Conservation (phyloP, 1,140 invertebrate genomes). For the Trachymyrmex septentrionalis region DNA sequence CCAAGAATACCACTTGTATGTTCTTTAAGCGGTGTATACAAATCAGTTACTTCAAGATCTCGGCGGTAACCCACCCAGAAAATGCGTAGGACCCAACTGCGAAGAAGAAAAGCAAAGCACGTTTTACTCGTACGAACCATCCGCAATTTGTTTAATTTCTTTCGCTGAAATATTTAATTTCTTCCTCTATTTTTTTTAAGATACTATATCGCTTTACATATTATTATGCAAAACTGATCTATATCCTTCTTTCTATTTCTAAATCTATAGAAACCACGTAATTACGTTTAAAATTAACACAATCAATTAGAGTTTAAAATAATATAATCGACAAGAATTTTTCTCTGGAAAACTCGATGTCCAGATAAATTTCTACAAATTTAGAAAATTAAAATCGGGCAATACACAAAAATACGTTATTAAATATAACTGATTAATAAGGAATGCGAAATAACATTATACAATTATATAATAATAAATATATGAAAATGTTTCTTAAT, state of each 20-base stretch:
- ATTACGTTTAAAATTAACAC: too few species aligned
- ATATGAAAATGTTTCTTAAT: background rate
- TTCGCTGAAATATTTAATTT: background rate
- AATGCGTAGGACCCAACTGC: conserved; percentile 89
- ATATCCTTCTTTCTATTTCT: too few species aligned
- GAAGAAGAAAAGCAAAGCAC: conserved; percentile 72
- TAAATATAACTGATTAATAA: background rate
- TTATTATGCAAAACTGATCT: background rate
- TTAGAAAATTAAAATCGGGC: background rate
- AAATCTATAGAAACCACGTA: too few species aligned
- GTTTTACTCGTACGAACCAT: conserved; percentile 11
- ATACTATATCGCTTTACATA: background rate
- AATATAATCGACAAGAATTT: background rate
- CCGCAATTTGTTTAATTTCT: background rate
- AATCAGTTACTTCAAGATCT: conserved; percentile 87
- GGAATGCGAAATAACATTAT: background rate
- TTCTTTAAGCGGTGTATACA: too few species aligned
- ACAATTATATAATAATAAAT: too few species aligned
- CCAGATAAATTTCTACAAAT: background rate
- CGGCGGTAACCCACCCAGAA: conserved; percentile 90
- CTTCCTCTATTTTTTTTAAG: too few species aligned
- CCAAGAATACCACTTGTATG: conserved; percentile 84
- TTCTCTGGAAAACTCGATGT: background rate
- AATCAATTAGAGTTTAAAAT: background rate
- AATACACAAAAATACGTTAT: background rate